phyloP scores from a whole-genome alignment of 53 echinoderm and acorn worm genomes.

The Paracentrotus lividus region DNA sequence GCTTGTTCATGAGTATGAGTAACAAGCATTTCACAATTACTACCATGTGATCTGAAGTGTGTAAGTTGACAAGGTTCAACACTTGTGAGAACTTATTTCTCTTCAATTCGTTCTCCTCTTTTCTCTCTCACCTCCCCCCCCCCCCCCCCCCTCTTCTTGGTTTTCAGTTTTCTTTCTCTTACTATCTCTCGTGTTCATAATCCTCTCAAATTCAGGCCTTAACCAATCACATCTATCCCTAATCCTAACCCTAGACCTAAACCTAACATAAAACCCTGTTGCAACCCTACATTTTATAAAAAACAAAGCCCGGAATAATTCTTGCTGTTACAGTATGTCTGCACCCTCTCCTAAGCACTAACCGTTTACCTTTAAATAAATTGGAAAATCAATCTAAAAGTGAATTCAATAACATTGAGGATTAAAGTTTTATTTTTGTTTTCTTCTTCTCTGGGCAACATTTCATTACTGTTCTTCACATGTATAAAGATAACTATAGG shows the following conservation, averaged over 20 bases:
- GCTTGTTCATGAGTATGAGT: not conserved
- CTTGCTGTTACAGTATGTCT: too few species aligned
- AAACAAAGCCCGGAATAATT: too few species aligned
- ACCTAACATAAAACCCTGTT: too few species aligned
- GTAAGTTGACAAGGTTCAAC: not conserved
- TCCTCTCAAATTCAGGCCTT: too few species aligned
- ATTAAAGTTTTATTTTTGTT: too few species aligned
- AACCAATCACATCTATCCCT: not conserved
- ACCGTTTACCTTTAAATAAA: too few species aligned
- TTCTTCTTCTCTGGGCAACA: too few species aligned
- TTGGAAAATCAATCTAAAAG: too few species aligned
- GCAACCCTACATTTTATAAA: too few species aligned
- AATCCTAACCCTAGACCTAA: too few species aligned
- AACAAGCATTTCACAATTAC: not conserved
- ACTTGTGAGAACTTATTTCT: not conserved
- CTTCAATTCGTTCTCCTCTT: not conserved
- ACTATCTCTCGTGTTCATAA: not conserved
- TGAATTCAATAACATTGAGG: too few species aligned
- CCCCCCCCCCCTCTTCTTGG: not conserved
- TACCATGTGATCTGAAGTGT: conserved; percentile 10
- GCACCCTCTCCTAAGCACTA: not conserved
- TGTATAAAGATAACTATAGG: too few species aligned
- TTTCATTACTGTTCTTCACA: not conserved
- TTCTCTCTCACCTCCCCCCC: not conserved
- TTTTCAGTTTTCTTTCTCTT: not conserved